Evolutionary conservation across 1,140 invertebrate genomes (phyloP), one percentile per base, ranked within the genome.

Genomic region (Drosophila repleta): DNA sequence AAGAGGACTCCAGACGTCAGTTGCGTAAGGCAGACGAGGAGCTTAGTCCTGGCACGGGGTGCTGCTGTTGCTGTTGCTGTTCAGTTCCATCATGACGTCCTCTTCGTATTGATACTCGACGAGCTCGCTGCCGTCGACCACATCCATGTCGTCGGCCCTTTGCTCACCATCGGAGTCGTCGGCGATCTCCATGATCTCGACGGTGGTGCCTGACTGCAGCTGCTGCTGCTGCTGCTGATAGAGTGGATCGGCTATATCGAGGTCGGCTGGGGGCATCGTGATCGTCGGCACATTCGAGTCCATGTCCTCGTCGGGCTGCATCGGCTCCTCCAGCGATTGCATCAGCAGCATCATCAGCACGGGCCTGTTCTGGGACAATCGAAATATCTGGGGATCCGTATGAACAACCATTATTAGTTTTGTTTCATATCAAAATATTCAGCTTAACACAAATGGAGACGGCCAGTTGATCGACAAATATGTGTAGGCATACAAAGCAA

Each of bases 151-250:
- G 8, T 15, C 15, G 32, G 32, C 11, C 24, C 24, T 6, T 5
- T 8, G 0, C 6, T 1, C 29, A 7, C 2, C 10, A 11, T 11
- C 32, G 8, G n/a, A 5, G 0, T 32, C 15, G 4, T 52, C 49
- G 24, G 7, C 15, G 4, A 32, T 52, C 17, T 52, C 49, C 26
- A 52, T 29, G 26, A 51, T 29, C 15, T 29, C 24, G 49, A 52
- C 11, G 3, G 15, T 5, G 1, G 15, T 17, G 0, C 18, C 49
- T 4, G 15, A 29, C 24, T 24, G 29, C 6, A 29, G n/a, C n/a
- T n/a, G n/a, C n/a, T n/a, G n/a, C n/a, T n/a, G 2, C 6, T 24
- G 20, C 2, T 20, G 13, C 3, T 48, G 20, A 5, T 10, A n/a
- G 13, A 49, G 49, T 1, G 49, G 49, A 32, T 52, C 49, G 4